Conservation (phyloP, 2,797 vertebrate species). For the Cottoperca gobio region DNA sequence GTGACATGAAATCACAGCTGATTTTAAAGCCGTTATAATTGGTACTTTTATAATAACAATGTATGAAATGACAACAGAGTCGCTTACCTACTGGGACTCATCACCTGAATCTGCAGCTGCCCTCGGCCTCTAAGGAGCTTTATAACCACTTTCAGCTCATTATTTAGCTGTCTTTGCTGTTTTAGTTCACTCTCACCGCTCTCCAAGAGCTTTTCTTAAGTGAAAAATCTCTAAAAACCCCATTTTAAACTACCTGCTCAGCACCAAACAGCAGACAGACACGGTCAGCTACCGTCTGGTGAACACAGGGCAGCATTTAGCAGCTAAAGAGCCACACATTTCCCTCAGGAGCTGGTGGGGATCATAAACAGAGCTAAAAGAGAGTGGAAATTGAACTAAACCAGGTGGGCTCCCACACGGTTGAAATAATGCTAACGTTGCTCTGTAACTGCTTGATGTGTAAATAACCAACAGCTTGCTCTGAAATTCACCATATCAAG, state of each 20-base stretch:
- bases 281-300: too few species aligned
- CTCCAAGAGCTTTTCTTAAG: background rate
- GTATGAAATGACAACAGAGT: background rate
- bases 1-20: too few species aligned
- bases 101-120: background rate
- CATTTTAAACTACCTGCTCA: background rate
- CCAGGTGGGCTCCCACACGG: too few species aligned
- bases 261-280: background rate
- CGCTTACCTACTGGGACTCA: accelerated
- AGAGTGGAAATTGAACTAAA: too few species aligned
- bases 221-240: background rate
- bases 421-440: too few species aligned
- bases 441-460: background rate
- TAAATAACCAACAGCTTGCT: background rate
- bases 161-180: background rate
- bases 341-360: background rate
- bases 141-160: background rate
- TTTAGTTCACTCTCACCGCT: background rate
- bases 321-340: background rate
- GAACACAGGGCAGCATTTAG: too few species aligned
- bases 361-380: background rate
- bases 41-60: background rate
- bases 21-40: too few species aligned
- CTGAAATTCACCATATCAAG: background rate
- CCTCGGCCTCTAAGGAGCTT: background rate